Conservation (phyloP, 2,888 invertebrate genomes). For the Cancer borealis region DNA sequence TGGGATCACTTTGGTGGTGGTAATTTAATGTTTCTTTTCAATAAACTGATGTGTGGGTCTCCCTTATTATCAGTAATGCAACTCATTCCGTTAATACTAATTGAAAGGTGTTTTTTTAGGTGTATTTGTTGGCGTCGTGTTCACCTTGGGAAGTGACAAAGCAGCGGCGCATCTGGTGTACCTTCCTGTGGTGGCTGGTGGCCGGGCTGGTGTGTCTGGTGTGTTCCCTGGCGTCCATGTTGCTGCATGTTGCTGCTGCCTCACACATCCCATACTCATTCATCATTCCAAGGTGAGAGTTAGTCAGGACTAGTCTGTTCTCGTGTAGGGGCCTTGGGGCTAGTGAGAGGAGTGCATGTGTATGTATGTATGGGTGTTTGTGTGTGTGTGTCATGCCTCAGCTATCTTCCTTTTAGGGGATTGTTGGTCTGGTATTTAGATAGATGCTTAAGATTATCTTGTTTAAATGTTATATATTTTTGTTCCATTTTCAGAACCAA, state of each 20-base stretch:
- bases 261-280: conserved; percentile 55
- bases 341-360: neutral
- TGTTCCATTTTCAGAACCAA: conserved; percentile 33
- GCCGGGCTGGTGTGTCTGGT: conserved; percentile 56
- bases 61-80: too few species aligned
- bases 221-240: conserved; percentile 55
- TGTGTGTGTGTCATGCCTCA: too few species aligned
- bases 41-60: too few species aligned
- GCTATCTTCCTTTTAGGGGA: too few species aligned
- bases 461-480: too few species aligned
- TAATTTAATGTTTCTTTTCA: too few species aligned
- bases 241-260: conserved; percentile 66
- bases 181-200: conserved; percentile 62
- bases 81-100: too few species aligned
- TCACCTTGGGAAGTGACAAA: conserved; percentile 69
- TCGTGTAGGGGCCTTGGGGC: neutral
- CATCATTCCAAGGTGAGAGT: conserved; percentile 58
- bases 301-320: neutral
- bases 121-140: conserved; percentile 66
- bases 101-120: conserved; percentile 30
- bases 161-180: conserved; percentile 66
- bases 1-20: too few species aligned
- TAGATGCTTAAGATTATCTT: too few species aligned
- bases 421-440: too few species aligned
- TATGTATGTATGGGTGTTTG: neutral